Evolutionary conservation across 2,888 invertebrate species (phyloP), one percentile per base, ranked within the genome.

Genomic region (Osmoderma eremita): DNA sequence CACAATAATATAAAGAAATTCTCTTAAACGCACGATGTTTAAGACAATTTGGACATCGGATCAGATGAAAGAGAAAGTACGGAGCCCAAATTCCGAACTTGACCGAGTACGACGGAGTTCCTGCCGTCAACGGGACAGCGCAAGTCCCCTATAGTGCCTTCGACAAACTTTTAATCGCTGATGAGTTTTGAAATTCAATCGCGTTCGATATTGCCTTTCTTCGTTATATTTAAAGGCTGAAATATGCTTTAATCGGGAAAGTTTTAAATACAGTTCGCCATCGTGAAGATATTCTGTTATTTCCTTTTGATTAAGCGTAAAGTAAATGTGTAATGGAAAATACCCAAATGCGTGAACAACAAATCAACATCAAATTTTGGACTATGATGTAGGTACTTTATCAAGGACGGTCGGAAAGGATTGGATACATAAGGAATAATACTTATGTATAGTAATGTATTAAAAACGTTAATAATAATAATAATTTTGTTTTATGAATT

Each of bases 221-320:
- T 56, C 30, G 41, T 24, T 30, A 30, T 30, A 45, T 42, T 58
- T 45, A 4, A 24, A 24, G n/a, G n/a, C 5, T 5, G 24, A 5
- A 24, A 24, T 24, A 24, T 24, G 5, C 30, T 30, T 30, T 30
- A 45, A 45, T 48, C 45, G 45, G 30, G 18, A 61, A 61, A 61
- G 30, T 61, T 61, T 61, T 45, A 61, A 61, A 61, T 45, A 61
- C 58, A 61, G 45, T 48, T 61, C 58, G 45, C 24, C 45, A 45
- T 61, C 36, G 39, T 53, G 30, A 24, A 48, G 30, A 48, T n/a
- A 61, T 61, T 30, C 30, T 45, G 45, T 61, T 61, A 61, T 45
- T 61, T 61, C 58, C 45, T 30, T 61, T 45, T 61, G 58, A 61
- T 61, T 61, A 61, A 61, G 22, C 45, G 45, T 18, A 18, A 5